These are phyloP conservation scores for Bicyclus anynana DNA, from an alignment of 1,140 invertebrate genomes.

Conservation along the genomic window DNA sequence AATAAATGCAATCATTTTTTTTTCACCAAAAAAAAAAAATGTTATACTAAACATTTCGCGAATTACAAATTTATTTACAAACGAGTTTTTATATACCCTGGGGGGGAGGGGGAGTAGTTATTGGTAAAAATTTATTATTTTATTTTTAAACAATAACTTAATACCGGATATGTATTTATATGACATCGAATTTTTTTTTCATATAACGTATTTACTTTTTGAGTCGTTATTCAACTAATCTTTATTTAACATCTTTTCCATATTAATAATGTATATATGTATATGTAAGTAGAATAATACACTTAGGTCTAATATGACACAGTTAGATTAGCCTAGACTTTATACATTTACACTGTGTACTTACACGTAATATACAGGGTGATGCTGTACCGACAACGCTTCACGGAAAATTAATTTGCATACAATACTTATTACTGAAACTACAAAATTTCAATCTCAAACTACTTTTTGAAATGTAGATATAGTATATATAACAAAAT, in stretches of 20 bases:
- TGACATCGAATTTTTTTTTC: conserved; percentile 20
- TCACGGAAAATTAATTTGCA: conserved; percentile 5
- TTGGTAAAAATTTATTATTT: conserved; percentile 31
- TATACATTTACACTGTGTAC: conserved; percentile 67
- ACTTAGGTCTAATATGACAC: conserved; percentile 74
- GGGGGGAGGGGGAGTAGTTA: conserved; percentile 37
- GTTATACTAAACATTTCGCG: conserved; percentile 48
- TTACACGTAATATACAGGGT: conserved; percentile 67
- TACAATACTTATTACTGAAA: background rate
- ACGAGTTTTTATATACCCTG: conserved; percentile 24
- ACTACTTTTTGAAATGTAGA: background rate
- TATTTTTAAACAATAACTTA: conserved; percentile 31
- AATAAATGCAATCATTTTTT: conserved; percentile 70
- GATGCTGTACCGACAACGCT: conserved; percentile 41
- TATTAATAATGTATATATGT: conserved; percentile 68
- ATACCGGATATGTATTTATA: conserved; percentile 39
- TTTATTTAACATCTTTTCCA: conserved; percentile 67
- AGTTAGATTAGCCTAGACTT: conserved; percentile 70
- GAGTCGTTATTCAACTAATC: conserved; percentile 67
- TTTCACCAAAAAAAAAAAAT: conserved; percentile 55
- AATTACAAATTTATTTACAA: conserved; percentile 72
- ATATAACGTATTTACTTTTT: conserved; percentile 17
- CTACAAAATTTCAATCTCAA: background rate
- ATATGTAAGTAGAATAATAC: conserved; percentile 71
- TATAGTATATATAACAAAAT: no score